phyloP scores from a whole-genome alignment of 2,113 vertebrate genomes.

The Plotosus lineatus region DNA sequence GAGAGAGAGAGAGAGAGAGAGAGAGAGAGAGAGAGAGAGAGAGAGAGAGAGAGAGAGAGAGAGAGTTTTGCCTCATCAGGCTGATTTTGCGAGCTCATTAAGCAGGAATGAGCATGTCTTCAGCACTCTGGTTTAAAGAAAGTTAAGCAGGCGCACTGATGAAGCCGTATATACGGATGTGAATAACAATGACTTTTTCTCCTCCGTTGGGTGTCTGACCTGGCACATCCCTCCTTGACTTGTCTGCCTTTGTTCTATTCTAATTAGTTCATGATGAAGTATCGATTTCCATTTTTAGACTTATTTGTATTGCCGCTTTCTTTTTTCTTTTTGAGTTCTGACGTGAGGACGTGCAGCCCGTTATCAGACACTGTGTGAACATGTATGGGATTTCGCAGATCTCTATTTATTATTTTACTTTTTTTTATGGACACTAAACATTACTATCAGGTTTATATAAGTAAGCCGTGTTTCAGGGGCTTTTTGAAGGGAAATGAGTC shows the following conservation, averaged over 20 bases:
- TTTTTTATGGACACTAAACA: no score
- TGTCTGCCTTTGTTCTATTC: constrained; percentile 35
- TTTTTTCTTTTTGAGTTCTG: constrained; percentile 32
- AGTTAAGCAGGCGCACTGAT: constrained; percentile 25
- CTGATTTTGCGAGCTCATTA: constrained; percentile 37
- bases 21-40: no score
- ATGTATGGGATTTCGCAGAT: not conserved
- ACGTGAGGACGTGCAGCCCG: not conserved
- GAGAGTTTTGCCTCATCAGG: constrained; percentile 6
- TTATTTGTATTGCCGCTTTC: constrained; percentile 40
- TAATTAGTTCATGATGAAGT: constrained; percentile 52
- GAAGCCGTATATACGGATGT: constrained; percentile 32
- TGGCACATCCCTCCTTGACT: constrained; percentile 41
- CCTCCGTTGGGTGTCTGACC: constrained; percentile 42
- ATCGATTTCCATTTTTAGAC: constrained; percentile 48
- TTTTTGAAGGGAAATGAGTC: not conserved
- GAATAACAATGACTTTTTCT: constrained; percentile 44
- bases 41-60: not conserved
- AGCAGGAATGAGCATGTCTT: constrained; percentile 16
- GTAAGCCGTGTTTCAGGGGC: not conserved
- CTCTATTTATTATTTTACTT: no score
- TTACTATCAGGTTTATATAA: not conserved
- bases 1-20: not conserved
- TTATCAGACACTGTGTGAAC: not conserved
- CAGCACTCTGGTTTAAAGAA: constrained; percentile 1